Conservation (phyloP, 23 tunicate genomes). For the Halocynthia roretzi region DNA sequence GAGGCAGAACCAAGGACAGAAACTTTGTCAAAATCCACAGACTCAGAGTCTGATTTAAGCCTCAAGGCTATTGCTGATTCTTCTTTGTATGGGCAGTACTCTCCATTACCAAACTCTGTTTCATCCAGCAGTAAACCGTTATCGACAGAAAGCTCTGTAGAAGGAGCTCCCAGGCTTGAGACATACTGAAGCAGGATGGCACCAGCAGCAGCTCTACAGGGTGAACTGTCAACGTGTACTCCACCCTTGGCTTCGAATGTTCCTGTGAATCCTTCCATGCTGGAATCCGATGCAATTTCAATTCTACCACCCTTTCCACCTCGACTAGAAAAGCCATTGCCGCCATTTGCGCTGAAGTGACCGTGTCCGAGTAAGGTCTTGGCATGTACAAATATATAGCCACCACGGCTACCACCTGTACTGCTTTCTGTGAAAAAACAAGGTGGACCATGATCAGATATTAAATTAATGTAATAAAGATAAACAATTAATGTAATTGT, state of each 20-base stretch:
- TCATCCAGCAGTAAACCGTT: not conserved
- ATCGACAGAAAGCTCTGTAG: conserved; percentile 6
- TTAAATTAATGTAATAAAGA: too few species aligned
- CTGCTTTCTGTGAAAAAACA: not conserved
- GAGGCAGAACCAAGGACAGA: not conserved
- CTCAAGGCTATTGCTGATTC: not conserved
- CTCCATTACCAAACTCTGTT: not conserved
- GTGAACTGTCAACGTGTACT: not conserved
- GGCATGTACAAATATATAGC: conserved; percentile 4
- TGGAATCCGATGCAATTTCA: conserved; percentile 7
- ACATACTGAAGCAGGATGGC: conserved; percentile 8
- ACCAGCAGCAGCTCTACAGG: conserved; percentile 21
- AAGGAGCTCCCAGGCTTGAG: conserved; percentile 9
- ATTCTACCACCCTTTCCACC: conserved; percentile 24
- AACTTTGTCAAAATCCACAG: not conserved
- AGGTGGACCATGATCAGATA: too few species aligned
- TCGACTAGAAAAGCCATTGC: not conserved
- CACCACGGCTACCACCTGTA: conserved; percentile 7
- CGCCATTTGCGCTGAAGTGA: conserved; percentile 5
- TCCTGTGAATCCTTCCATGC: conserved; percentile 17
- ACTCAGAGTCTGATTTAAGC: not conserved
- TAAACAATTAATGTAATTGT: too few species aligned
- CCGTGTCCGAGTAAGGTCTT: conserved; percentile 19
- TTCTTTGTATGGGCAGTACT: not conserved
- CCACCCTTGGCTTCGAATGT: conserved; percentile 12